Evolutionary conservation across 2,888 invertebrate species (phyloP).

Genomic region (Cetonia aurata): DNA sequence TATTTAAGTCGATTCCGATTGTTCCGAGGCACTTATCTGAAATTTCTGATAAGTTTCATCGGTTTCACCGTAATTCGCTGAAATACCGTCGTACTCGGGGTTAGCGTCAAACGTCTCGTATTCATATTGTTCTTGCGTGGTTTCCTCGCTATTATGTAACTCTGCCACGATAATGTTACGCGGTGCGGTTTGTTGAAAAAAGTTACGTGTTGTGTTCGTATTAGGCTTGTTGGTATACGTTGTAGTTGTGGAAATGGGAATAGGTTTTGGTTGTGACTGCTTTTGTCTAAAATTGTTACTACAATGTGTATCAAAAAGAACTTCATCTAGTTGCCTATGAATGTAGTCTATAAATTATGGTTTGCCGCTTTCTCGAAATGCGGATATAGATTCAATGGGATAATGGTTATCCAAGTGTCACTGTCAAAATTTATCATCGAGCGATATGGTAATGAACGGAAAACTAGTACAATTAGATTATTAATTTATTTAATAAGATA

Average conservation of each 20-base stretch:
- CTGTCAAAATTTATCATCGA: too few relatives aligned
- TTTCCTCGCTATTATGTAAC: not conserved
- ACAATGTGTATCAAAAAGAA: too few relatives aligned
- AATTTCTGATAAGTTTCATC: constrained; percentile 39
- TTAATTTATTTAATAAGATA: too few relatives aligned
- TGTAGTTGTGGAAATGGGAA: constrained; percentile 39
- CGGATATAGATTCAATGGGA: too few relatives aligned
- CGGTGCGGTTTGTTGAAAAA: not conserved
- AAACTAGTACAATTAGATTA: too few relatives aligned
- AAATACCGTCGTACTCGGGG: not conserved
- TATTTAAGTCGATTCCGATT: constrained; percentile 38
- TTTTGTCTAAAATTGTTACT: not conserved
- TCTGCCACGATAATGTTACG: not conserved
- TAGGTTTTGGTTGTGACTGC: constrained; percentile 34
- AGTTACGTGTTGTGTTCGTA: not conserved
- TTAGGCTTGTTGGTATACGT: constrained; percentile 26
- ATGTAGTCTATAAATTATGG: too few relatives aligned
- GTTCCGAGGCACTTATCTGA: constrained; percentile 42
- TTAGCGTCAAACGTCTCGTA: constrained; percentile 3
- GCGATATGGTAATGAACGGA: too few relatives aligned
- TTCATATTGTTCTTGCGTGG: not conserved
- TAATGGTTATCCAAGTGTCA: too few relatives aligned
- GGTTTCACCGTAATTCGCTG: constrained; percentile 19
- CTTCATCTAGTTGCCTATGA: too few relatives aligned
- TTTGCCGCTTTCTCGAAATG: too few relatives aligned